phyloP scores from a whole-genome alignment of 2,888 invertebrate species.

The Thalpophila matura region DNA sequence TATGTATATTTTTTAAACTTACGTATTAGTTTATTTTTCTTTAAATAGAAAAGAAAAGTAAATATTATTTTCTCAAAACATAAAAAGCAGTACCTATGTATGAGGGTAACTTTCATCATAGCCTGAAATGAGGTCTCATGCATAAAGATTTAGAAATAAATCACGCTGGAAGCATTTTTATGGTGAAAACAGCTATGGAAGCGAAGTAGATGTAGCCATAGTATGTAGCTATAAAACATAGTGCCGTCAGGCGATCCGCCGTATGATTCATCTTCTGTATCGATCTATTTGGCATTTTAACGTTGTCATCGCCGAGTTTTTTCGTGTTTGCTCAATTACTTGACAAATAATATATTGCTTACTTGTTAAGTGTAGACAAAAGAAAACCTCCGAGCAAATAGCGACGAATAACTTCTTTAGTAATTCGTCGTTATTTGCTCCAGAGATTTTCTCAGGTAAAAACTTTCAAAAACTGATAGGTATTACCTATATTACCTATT shows the following conservation, averaged over 20 bases:
- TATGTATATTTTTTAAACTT: no score
- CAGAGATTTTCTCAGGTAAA: no score
- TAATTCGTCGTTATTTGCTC: no score
- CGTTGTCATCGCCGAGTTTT: slow-evolving; percentile 48
- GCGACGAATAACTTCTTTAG: neutral
- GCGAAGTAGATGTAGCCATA: neutral
- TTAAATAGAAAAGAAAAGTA: no score
- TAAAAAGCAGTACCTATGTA: slow-evolving; percentile 4
- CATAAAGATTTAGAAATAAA: slow-evolving; percentile 47
- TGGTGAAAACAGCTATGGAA: slow-evolving; percentile 41
- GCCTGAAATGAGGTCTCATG: slow-evolving; percentile 27
- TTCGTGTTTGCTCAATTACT: slow-evolving; percentile 33
- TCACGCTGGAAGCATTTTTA: slow-evolving; percentile 45
- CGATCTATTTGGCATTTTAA: slow-evolving; percentile 67
- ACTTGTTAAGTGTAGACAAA: slow-evolving; percentile 17
- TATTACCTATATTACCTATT: no score
- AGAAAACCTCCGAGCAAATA: slow-evolving; percentile 9
- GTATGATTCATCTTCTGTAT: slow-evolving; percentile 63
- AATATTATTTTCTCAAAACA: no score
- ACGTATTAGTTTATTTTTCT: no score
- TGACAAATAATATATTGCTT: slow-evolving; percentile 9
- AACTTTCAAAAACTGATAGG: slow-evolving; percentile 2
- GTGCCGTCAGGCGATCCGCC: slow-evolving; percentile 5
- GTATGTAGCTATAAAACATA: slow-evolving; percentile 36
- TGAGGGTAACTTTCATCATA: slow-evolving; percentile 25